These are phyloP conservation scores for Tetranychus truncatus DNA, from an alignment of 2,888 invertebrate species.

Conservation along the genomic window DNA sequence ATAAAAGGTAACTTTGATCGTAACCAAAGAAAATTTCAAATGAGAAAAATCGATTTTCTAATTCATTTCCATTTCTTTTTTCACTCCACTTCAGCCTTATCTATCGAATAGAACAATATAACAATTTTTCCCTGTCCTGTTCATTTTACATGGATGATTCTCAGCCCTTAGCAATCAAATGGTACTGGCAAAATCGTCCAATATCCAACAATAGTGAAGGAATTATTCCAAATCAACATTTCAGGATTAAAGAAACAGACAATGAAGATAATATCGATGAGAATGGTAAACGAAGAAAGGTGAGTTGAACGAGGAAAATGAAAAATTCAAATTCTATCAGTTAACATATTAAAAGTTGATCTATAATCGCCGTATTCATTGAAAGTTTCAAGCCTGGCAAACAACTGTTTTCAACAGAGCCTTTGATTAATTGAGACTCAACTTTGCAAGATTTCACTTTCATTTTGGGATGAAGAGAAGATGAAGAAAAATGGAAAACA, in stretches of 20 bases:
- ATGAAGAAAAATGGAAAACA: too few species aligned
- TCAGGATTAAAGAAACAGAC: slow-evolving; percentile 10
- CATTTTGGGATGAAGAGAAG: too few species aligned
- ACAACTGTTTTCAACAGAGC: too few species aligned
- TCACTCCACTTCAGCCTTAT: background rate
- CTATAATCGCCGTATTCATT: too few species aligned
- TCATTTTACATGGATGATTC: slow-evolving; percentile 13
- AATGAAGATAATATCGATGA: background rate
- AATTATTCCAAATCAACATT: slow-evolving; percentile 7
- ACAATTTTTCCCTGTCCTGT: slow-evolving; percentile 16
- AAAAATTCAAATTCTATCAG: too few species aligned
- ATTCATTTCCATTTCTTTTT: background rate
- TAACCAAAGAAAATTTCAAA: background rate
- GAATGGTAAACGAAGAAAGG: slow-evolving; percentile 4
- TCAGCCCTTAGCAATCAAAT: slow-evolving; percentile 14
- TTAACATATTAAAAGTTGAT: too few species aligned
- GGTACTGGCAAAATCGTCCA: slow-evolving; percentile 19
- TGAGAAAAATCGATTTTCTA: background rate
- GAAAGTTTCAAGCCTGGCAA: too few species aligned
- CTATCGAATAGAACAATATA: slow-evolving; percentile 7
- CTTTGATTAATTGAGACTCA: too few species aligned
- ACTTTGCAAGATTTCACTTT: too few species aligned
- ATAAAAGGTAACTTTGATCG: slow-evolving; percentile 9
- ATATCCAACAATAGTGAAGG: slow-evolving; percentile 17
- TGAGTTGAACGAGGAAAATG: background rate